Evolutionary conservation across 30 jellyfish, hydroid and myxozoan genomes (phyloP), one percentile per base, ranked within the genome.

Genomic region (Cassiopea andromeda): DNA sequence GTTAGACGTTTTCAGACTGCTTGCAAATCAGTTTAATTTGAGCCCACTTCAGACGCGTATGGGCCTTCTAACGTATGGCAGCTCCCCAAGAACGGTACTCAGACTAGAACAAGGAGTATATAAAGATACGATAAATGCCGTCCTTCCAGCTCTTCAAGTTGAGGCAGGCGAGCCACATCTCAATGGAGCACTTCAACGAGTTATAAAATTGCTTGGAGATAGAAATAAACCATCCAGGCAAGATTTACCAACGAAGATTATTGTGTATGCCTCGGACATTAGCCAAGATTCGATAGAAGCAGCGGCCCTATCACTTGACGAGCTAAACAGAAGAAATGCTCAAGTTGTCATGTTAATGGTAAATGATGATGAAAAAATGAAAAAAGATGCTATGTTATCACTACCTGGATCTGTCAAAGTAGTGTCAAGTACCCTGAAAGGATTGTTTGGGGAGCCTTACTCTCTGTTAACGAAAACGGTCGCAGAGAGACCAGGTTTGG

Each of bases 371-470:
- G 47, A 70, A 57, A 58, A 77, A 60, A 64, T 68, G 66, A 68
- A 48, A 58, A 74, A 69, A 2, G 85, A 54, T 19, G 82, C 88
- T 6, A 27, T 70, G 46, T 38, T 80, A 44, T 58, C 87, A 2
- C 82, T 76, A 7, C 94, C 90, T n/a, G 72, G 70, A n/a, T 61
- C 67, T 10, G 82, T 68, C 10, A 78, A 59, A 59, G 84, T 78
- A 15, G 76, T 87, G 10, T n/a, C 88, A 2, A 68, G 94, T 46
- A 46, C 90, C 16, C 73, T 10, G 47, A 60, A 49, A 0, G 73
- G 69, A 7, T 19, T 79, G 44, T 73, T 87, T 48, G 94, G 90
- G 43, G 94, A 87, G 44, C 90, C 94, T 38, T 66, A 77, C 70
- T 61, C 94, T 1, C 49, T 46, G 13, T 69, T 87, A 66, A 60